Evolutionary conservation across 2,888 invertebrate genomes (phyloP).

Genomic region (Liopterus haemorrhoidalis): DNA sequence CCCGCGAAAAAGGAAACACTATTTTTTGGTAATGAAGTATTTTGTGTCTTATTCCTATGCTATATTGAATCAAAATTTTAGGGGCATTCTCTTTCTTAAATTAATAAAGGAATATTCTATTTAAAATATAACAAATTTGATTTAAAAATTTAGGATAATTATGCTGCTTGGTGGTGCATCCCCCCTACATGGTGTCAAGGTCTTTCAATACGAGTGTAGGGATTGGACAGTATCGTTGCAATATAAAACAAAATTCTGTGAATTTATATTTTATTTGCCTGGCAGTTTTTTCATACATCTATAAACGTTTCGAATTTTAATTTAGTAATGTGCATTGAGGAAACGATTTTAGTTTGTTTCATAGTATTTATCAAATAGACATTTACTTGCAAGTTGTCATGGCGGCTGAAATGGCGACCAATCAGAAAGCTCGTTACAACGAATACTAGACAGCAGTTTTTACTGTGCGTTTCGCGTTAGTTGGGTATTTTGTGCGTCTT

Average conservation of each 20-base stretch:
- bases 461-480: conserved; percentile 64
- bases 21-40: conserved; percentile 23
- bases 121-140: conserved; percentile 43
- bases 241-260: no score
- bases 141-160: conserved; percentile 41
- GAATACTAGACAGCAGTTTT: conserved; percentile 62
- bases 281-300: no score
- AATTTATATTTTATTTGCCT: no score
- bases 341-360: conserved; percentile 10
- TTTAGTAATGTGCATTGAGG: no score
- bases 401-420: conserved; percentile 64
- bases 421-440: conserved; percentile 62
- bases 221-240: conserved; percentile 19
- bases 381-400: conserved; percentile 49
- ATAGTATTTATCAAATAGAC: conserved; percentile 13
- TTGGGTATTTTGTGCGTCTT: conserved; percentile 59
- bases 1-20: conserved; percentile 14
- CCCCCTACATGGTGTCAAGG: conserved; percentile 14
- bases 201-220: conserved; percentile 16
- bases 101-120: conserved; percentile 31
- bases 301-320: no score
- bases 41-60: conserved; percentile 13
- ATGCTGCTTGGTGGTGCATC: conserved; percentile 21
- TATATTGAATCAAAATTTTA: no score
- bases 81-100: no score